Base-by-base conservation (phyloP, 2,888 invertebrate species). In the Leuctra nigra region DNA sequence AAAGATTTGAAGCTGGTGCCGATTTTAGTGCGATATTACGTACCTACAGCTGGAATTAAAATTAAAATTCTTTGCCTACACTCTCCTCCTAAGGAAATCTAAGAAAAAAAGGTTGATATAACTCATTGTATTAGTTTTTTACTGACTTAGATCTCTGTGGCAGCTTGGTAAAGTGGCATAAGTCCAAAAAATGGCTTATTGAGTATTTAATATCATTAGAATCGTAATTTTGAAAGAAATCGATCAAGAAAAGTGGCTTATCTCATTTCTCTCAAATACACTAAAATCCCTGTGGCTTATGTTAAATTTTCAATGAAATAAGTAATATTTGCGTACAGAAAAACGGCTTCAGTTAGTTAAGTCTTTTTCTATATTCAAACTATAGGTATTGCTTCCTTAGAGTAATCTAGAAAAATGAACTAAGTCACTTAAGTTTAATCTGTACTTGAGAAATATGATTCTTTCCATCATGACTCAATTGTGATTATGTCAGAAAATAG, bases 1-100 rank as follows among this genome's bases (percentile, higher is more conserved):
- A 47, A 25, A 14, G 33, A 55, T 46, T 25, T 55, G 20, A 55
- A 47, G 39, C 29, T 54, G 11, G 2, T 54, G 44, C 35, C 47
- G 1, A 7, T 55, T 4, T 35, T 35, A n/a, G 44, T 55, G 33
- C 2, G 35, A 22, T 55, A 55, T 44, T 55, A 41, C 33, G 6
- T 46, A 33, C 55, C 55, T 18, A 33, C 20, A 1, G 23, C 16
- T 35, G 47, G 24, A n/a, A 46, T 35, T 55, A 24, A n/a, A n/a
- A n/a, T n/a, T n/a, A n/a, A n/a, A n/a, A n/a, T n/a, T n/a, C n/a
- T n/a, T n/a, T n/a, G n/a, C n/a, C n/a, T n/a, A n/a, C n/a, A n/a
- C n/a, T n/a, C n/a, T n/a, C n/a, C n/a, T n/a, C n/a, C n/a, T n/a
- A n/a, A n/a, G n/a, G n/a, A n/a, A n/a, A n/a, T n/a, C n/a, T n/a